A percentile compares a stretch with the other conserved stretches of the same genome.
phyloP scores from a whole-genome alignment of 2,113 vertebrate genomes.

The Syngnathus scovelli region DNA sequence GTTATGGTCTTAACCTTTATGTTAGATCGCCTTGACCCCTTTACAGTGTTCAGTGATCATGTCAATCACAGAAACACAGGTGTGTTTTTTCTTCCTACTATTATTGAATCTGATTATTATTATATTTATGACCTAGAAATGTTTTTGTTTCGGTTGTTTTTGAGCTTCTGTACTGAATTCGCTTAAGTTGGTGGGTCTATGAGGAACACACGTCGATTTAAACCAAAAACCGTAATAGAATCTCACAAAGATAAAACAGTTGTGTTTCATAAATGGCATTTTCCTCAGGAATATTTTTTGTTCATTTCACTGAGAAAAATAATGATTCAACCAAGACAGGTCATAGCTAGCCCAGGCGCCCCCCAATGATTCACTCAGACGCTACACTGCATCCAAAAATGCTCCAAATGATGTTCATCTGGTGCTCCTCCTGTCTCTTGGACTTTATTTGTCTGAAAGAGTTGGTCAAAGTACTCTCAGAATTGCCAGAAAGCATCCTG shows the following conservation, averaged over 20 bases:
- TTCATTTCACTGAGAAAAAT: constrained; percentile 1
- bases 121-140: too few relatives aligned
- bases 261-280: constrained; percentile 1
- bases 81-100: too few relatives aligned
- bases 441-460: constrained; percentile 3
- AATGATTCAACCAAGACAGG: neutral
- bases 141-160: too few relatives aligned
- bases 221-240: too few relatives aligned
- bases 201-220: too few relatives aligned
- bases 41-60: too few relatives aligned
- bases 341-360: neutral
- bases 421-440: constrained; percentile 16
- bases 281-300: constrained; percentile 18
- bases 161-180: too few relatives aligned
- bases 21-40: too few relatives aligned
- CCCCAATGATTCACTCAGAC: neutral
- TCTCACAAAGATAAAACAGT: neutral
- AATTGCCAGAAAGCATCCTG: constrained; percentile 29
- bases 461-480: constrained; percentile 12
- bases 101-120: too few relatives aligned
- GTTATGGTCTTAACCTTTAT: too few relatives aligned
- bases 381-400: constrained; percentile 25
- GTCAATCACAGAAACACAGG: too few relatives aligned
- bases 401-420: constrained; percentile 33
- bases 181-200: too few relatives aligned